phyloP scores from a whole-genome alignment of 1,140 invertebrate species.

The Megalopta genalis region DNA sequence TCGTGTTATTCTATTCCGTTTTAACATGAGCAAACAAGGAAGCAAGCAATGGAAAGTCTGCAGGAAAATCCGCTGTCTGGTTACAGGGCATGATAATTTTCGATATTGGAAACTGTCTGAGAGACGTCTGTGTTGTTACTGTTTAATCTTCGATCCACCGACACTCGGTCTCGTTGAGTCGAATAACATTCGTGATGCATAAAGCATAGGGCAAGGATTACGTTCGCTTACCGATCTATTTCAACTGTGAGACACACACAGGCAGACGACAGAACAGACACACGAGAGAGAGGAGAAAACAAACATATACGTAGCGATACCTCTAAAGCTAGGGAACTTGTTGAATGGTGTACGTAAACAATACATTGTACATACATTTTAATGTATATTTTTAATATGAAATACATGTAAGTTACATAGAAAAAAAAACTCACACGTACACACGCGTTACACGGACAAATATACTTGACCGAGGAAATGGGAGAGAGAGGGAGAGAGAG shows the following conservation, averaged over 20 bases:
- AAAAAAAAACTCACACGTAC: neutral
- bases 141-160: slow-evolving; percentile 36
- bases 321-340: slow-evolving; percentile 60
- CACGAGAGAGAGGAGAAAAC: neutral
- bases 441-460: neutral
- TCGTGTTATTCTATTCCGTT: no score
- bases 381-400: slow-evolving; percentile 77
- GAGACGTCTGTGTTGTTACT: slow-evolving; percentile 22
- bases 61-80: no score
- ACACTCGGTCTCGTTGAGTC: slow-evolving; percentile 29
- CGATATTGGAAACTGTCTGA: neutral
- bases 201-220: slow-evolving; percentile 59
- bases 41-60: no score
- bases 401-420: slow-evolving; percentile 58
- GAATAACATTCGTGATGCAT: slow-evolving; percentile 47
- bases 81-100: no score
- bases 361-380: slow-evolving; percentile 67
- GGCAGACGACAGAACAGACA: no score
- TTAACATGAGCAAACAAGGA: no score
- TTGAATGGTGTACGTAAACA: slow-evolving; percentile 65
- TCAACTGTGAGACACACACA: slow-evolving; percentile 60
- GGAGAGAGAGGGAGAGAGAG: no score
- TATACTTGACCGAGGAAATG: no score
- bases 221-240: slow-evolving; percentile 68
- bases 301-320: slow-evolving; percentile 60